These are phyloP conservation scores for Capreolus pygargus DNA, from an alignment of 2,113 vertebrate genomes.

Conservation along the genomic window DNA sequence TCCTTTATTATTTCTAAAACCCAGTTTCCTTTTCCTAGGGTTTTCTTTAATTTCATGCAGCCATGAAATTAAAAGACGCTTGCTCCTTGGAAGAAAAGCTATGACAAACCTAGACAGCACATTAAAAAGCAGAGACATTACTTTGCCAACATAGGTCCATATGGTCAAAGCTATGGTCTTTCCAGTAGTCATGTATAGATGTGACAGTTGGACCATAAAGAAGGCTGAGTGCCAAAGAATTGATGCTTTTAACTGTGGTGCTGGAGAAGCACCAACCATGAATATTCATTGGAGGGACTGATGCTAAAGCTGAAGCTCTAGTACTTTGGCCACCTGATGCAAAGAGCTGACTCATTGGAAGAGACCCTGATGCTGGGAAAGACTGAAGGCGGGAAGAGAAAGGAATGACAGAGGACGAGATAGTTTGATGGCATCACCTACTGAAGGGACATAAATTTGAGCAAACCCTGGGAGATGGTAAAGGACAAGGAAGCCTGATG, in stretches of 20 bases:
- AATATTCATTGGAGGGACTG: not conserved
- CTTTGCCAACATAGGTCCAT: not conserved
- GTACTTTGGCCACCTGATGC: not conserved
- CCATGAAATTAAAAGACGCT: not conserved
- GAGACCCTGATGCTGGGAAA: not conserved
- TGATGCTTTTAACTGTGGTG: not conserved
- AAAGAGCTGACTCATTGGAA: not conserved
- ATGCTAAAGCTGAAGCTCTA: not conserved
- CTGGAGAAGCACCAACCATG: not conserved
- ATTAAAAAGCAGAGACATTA: not conserved
- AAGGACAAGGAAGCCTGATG: not conserved
- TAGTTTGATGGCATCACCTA: not conserved
- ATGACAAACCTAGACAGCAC: not conserved
- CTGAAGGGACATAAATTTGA: not conserved
- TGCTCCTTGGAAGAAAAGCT: not conserved
- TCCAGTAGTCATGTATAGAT: not conserved
- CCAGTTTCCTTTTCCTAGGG: not conserved
- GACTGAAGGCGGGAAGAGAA: not conserved
- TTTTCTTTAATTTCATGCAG: not conserved
- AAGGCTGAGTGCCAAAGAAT: not conserved
- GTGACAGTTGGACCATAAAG: not conserved
- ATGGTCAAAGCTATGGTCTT: not conserved
- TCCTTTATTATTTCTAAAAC: constrained; percentile 8
- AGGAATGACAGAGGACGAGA: not conserved
- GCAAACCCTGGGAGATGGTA: not conserved